Evolutionary conservation across 2,888 invertebrate genomes (phyloP).

Genomic region (Trypoxylon attenuatum): DNA sequence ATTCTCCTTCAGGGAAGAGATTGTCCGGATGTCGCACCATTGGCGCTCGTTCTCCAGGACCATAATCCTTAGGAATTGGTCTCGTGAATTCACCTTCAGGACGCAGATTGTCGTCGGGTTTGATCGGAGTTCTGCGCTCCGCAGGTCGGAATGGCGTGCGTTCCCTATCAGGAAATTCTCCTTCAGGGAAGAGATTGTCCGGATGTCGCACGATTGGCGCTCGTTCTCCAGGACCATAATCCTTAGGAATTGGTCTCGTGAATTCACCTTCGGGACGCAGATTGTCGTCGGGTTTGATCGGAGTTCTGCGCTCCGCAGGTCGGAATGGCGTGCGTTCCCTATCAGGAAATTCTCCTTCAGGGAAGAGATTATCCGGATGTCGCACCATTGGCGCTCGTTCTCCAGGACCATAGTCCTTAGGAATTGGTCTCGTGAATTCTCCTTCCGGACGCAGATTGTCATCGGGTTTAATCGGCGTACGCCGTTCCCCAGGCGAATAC

Average conservation of each 20-base stretch:
- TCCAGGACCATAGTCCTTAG: constrained; percentile 71
- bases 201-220: constrained; percentile 74
- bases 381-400: constrained; percentile 61
- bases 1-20: constrained; percentile 75
- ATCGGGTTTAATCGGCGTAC: constrained; percentile 67
- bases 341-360: constrained; percentile 78
- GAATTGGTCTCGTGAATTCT: constrained; percentile 65
- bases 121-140: constrained; percentile 72
- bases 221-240: constrained; percentile 67
- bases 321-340: constrained; percentile 67
- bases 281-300: constrained; percentile 77
- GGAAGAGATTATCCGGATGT: constrained; percentile 74
- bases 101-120: constrained; percentile 77
- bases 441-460: constrained; percentile 74
- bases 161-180: constrained; percentile 65
- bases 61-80: constrained; percentile 63
- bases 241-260: constrained; percentile 65
- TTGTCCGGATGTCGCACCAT: constrained; percentile 77
- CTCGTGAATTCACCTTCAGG: constrained; percentile 76
- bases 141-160: constrained; percentile 25
- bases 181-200: constrained; percentile 75
- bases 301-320: constrained; percentile 76
- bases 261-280: constrained; percentile 75
- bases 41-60: constrained; percentile 73
- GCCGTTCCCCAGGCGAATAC: constrained; percentile 75